These are phyloP conservation scores for Barypeithes pellucidus DNA, from an alignment of 2,888 invertebrate species.

Conservation along the genomic window DNA sequence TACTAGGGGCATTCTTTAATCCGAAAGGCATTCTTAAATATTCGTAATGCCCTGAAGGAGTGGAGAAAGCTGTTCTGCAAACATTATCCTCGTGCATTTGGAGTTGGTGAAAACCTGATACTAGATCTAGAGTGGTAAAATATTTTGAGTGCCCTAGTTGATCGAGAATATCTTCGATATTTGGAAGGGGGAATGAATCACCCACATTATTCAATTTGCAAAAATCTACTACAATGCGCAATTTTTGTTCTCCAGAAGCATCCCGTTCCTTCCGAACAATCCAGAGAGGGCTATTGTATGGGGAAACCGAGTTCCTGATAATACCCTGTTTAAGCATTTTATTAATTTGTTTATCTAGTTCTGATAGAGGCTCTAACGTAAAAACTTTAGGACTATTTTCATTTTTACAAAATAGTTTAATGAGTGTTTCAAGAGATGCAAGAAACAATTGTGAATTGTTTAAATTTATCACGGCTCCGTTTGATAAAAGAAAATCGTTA, in stretches of 20 bases:
- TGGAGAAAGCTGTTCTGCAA: constrained; percentile 64
- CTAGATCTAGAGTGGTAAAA: constrained; percentile 56
- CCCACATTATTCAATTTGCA: constrained; percentile 12
- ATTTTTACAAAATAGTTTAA: too few species aligned
- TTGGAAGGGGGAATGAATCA: constrained; percentile 29
- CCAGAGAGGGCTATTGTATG: constrained; percentile 42
- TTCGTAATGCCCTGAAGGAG: constrained; percentile 62
- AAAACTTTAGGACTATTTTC: too few species aligned
- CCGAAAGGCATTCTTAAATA: constrained; percentile 61
- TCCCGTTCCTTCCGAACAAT: constrained; percentile 44
- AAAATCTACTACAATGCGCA: constrained; percentile 35
- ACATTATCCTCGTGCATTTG: constrained; percentile 56
- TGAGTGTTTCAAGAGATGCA: too few species aligned
- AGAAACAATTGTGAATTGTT: too few species aligned
- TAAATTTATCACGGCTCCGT: too few species aligned
- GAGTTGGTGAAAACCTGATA: constrained; percentile 66
- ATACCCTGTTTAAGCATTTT: constrained; percentile 37
- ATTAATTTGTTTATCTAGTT: constrained; percentile 55
- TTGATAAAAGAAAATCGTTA: too few species aligned
- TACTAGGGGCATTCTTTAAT: constrained; percentile 56
- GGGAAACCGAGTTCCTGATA: constrained; percentile 57
- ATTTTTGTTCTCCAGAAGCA: constrained; percentile 44
- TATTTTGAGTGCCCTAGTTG: constrained; percentile 51
- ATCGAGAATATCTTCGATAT: constrained; percentile 40
- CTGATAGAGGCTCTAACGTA: too few species aligned